These are phyloP conservation scores for Ophthalmolycus amberensis DNA, from an alignment of 2,113 vertebrate species.

Conservation along the genomic window DNA sequence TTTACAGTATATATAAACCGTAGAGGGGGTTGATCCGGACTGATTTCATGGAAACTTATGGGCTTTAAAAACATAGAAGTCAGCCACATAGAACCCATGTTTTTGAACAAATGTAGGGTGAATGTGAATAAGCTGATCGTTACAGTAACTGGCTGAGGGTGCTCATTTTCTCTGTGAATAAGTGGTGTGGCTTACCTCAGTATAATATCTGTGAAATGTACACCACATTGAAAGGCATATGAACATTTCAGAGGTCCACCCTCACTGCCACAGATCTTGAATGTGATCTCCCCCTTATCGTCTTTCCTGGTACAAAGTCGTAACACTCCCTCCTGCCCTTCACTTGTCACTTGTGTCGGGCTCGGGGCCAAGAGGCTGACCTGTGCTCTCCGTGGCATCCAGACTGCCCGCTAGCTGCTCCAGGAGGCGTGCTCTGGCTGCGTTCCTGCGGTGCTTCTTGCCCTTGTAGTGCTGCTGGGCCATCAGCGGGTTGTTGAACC, in stretches of 20 bases:
- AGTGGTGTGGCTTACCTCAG: conserved; percentile 32
- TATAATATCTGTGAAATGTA: conserved; percentile 33
- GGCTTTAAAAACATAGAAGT: neutral
- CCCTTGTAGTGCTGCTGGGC: conserved; percentile 89
- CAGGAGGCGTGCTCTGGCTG: conserved; percentile 83
- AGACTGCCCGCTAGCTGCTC: conserved; percentile 85
- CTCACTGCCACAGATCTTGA: conserved; percentile 31
- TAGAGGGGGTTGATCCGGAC: neutral
- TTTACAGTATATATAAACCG: neutral
- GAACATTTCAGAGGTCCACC: conserved; percentile 38
- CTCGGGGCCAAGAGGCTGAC: conserved; percentile 67
- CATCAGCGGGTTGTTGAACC: conserved; percentile 90
- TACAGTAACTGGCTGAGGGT: conserved; percentile 4
- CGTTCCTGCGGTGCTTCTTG: conserved; percentile 88
- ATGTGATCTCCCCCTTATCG: conserved; percentile 57
- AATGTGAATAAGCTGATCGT: conserved; percentile 12
- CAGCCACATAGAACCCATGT: neutral
- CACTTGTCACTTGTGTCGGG: conserved; percentile 40
- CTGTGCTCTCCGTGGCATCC: conserved; percentile 85
- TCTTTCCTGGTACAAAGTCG: conserved; percentile 52
- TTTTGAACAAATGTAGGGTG: neutral
- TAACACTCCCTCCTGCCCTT: conserved; percentile 41
- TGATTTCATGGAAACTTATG: neutral
- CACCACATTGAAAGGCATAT: conserved; percentile 41
- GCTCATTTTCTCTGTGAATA: conserved; percentile 53